Conservation (phyloP, 1,140 invertebrate species). For the Lepidostoma basale region DNA sequence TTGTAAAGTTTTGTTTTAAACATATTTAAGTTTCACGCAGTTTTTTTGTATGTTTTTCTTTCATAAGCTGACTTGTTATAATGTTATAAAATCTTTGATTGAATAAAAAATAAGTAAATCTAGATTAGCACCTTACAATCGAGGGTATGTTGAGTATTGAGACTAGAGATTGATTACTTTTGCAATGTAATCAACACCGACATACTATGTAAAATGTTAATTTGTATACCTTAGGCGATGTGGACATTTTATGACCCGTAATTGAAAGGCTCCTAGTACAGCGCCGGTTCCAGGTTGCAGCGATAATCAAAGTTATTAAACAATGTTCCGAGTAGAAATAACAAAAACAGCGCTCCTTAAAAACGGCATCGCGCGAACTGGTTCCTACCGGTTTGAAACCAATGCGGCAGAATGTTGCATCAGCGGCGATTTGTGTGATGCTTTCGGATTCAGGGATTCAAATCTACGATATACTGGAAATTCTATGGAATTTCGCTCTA, state of each 20-base stretch:
- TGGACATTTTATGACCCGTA: slow-evolving; percentile 20
- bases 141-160: too few species aligned
- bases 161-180: too few species aligned
- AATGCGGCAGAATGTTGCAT: slow-evolving; percentile 9
- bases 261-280: slow-evolving; percentile 16
- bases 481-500: too few species aligned
- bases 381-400: slow-evolving; percentile 11
- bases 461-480: too few species aligned
- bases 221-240: not conserved
- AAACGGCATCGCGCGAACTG: not conserved
- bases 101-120: too few species aligned
- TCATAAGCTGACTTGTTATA: too few species aligned
- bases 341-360: not conserved
- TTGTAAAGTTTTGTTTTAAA: too few species aligned
- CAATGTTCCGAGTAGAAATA: slow-evolving; percentile 3
- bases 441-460: not conserved
- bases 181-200: not conserved
- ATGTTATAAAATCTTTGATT: too few species aligned
- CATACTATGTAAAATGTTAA: slow-evolving; percentile 1
- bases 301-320: slow-evolving; percentile 31
- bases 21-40: too few species aligned
- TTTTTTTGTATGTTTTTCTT: too few species aligned
- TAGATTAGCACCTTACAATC: too few species aligned
- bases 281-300: not conserved
- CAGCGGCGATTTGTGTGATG: not conserved